Base-by-base conservation (phyloP, 2,113 vertebrate species). In the Dolichotis patagonum region DNA sequence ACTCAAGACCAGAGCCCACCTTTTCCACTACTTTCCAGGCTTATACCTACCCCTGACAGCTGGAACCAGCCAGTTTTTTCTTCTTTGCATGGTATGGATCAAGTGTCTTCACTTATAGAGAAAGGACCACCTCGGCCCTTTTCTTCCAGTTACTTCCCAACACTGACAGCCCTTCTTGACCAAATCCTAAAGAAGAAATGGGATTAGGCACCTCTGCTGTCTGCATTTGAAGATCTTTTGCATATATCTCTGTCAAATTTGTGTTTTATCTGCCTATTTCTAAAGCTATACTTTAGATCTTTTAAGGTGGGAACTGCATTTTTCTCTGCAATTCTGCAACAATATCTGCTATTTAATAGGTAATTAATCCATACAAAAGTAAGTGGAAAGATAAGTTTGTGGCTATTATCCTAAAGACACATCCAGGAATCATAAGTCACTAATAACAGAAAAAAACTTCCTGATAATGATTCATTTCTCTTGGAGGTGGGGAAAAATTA, bases 381-480 rank as follows among this genome's bases (percentile, higher is more conserved):
- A 77, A 49, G 17, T 77, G 73, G 13, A 49, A 30, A 77, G 43
- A 30, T 30, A 30, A 46, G 41, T 30, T 49, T 49, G 73, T 77
- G 73, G 13, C 30, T 17, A 77, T 46, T 46, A 14, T 78, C 75
- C 49, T 80, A 35, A 80, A 54, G 41, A 92, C 24, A 94, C 32
- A 89, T 84, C 81, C 73, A 88, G 88, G 86, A 92, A 75, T 94
- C 46, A 80, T 81, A 87, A 77, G 81, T 95, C 35, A 65, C 78
- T 58, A 91, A 62, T 78, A 91, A 58, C 32, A 95, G 52, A 63
- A 77, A 86, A 91, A 65, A 91, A 60, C 26, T 7, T 49, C 11
- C 65, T 78, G 41, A 80, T 80, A 91, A 69, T 86, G 30, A n/a
- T 17, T 83, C 67, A 19, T 32, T 80, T 92, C 62, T 43, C 71